These are phyloP conservation scores for Crotalus horridus DNA, from an alignment of 2,113 vertebrate genomes.

Conservation along the genomic window DNA sequence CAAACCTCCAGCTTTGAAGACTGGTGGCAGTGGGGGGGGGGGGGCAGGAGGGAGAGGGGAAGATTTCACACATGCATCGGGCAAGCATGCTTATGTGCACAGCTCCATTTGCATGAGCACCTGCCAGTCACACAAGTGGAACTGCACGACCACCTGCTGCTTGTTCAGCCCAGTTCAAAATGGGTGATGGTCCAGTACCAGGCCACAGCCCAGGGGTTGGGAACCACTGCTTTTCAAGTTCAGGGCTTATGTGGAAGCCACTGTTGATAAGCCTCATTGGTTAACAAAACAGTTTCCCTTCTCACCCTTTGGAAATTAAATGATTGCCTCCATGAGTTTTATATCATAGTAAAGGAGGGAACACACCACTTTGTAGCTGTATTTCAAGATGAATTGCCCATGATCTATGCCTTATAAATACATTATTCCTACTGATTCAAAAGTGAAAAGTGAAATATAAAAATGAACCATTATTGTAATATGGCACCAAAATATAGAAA, in stretches of 20 bases:
- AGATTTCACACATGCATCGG: neutral
- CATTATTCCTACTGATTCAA: neutral
- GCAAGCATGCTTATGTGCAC: neutral
- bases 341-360: neutral
- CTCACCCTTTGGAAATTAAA: neutral
- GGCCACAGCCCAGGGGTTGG: neutral
- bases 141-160: neutral
- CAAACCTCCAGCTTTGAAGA: neutral
- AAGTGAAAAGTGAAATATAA: neutral
- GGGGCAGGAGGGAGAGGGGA: neutral
- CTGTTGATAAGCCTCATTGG: neutral
- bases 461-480: neutral
- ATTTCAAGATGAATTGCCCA: neutral
- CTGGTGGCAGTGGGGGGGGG: too few species aligned
- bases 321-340: neutral
- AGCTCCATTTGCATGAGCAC: neutral
- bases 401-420: neutral
- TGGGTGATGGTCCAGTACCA: neutral
- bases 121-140: neutral
- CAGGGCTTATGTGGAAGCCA: neutral
- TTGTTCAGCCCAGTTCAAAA: neutral
- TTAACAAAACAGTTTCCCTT: neutral
- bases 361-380: neutral
- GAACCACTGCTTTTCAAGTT: neutral
- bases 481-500: neutral